Evolutionary conservation across 1,140 invertebrate genomes (phyloP), one percentile per base, ranked within the genome.

Genomic region (Drosophila arawakana): DNA sequence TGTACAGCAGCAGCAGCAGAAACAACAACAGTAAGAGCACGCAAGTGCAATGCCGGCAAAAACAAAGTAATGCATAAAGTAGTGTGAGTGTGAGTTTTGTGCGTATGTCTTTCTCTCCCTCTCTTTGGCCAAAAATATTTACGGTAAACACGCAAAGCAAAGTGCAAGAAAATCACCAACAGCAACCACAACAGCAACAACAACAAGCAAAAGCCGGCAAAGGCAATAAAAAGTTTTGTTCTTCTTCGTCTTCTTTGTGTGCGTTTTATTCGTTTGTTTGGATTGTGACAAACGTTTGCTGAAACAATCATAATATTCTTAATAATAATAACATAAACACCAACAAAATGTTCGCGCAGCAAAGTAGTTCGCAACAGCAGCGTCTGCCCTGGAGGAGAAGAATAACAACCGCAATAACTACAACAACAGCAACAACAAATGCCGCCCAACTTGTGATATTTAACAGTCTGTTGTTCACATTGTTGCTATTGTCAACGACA

Each of bases 31-130:
- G 39, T 46, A 68, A 46, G 57, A 59, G 41, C 60, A 37, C 54
- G 35, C 62, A 68, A 66, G 65, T 71, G 73, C 67, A 71, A 80
- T 82, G 80, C 82, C 82, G 82, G 82, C 78, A 78, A 67, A 46
- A 69, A 70, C 60, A 80, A 69, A 34, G 69, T 77, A 75, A 78
- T 57, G 84, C 71, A 71, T 70, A 82, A 76, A 72, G 76, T 73
- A 71, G 63, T 57, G 62, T 58, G 58, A 55, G 62, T 67, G 54
- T 79, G 50, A 68, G 55, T 59, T 73, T 76, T 55, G 49, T 78
- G 67, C 52, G 66, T 76, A 59, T 70, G 50, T 60, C 25, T 30
- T 6, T 30, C 41, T 46, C 35, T 37, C 63, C 50, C 47, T 60
- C 41, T 47, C 47, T 60, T 25, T 66, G 47, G 54, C 21, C 65